Evolutionary conservation across 2,797 vertebrate genomes (phyloP).

Genomic region (Neosilurus hyrtlii): DNA sequence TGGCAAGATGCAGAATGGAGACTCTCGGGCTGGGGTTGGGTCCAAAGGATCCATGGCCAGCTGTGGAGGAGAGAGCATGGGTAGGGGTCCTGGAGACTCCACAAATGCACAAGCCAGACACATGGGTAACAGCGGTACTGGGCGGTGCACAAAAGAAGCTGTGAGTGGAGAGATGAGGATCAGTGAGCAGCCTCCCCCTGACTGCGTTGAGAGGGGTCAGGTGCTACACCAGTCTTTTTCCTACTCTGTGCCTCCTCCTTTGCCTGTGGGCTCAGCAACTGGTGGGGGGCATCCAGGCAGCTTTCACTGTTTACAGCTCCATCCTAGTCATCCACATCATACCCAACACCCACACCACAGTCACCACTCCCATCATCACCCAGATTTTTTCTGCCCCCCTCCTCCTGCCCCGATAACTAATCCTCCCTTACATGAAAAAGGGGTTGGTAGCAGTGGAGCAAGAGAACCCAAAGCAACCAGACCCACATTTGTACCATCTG

Average conservation of each 20-base stretch:
- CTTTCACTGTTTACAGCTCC: slow-evolving; percentile 91
- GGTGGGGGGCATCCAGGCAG: slow-evolving; percentile 79
- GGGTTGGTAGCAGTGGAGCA: slow-evolving; percentile 61
- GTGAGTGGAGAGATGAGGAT: slow-evolving; percentile 78
- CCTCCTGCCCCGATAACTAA: slow-evolving; percentile 75
- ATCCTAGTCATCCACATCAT: slow-evolving; percentile 79
- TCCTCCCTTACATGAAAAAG: slow-evolving; percentile 80
- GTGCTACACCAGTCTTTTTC: slow-evolving; percentile 85
- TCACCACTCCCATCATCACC: slow-evolving; percentile 66
- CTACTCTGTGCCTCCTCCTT: slow-evolving; percentile 82
- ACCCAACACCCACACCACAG: slow-evolving; percentile 80
- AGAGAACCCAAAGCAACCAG: slow-evolving; percentile 85
- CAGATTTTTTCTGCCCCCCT: slow-evolving; percentile 87
- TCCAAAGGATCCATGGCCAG: slow-evolving; percentile 78
- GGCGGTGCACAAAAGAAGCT: slow-evolving; percentile 85
- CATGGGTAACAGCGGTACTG: slow-evolving; percentile 62
- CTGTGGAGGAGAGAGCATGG: slow-evolving; percentile 74
- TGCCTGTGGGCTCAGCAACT: slow-evolving; percentile 77
- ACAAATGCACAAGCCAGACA: slow-evolving; percentile 69
- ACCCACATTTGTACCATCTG: slow-evolving; percentile 88
- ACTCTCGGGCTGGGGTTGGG: slow-evolving; percentile 67
- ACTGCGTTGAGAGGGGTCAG: slow-evolving; percentile 89
- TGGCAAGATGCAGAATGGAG: slow-evolving; percentile 85
- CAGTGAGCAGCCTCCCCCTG: slow-evolving; percentile 82
- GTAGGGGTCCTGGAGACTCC: slow-evolving; percentile 60